Evolutionary conservation across 1,140 invertebrate species (phyloP).

Genomic region (honey bee (Apis mellifera)): DNA sequence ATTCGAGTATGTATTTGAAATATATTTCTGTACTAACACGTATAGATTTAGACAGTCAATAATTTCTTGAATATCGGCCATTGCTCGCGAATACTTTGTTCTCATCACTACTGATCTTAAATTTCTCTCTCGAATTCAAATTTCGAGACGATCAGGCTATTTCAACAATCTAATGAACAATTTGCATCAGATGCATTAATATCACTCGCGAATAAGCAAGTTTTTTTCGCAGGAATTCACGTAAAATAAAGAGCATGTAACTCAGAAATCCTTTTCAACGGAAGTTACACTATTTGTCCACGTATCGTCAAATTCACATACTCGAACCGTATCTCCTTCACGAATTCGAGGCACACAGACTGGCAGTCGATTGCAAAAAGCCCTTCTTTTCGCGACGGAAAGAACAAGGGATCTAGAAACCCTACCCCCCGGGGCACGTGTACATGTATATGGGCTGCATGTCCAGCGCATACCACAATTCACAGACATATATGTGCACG

Average conservation of each 20-base stretch:
- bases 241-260: not conserved
- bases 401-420: constrained; percentile 30
- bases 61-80: not conserved
- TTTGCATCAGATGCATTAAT: not conserved
- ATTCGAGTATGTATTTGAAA: not conserved
- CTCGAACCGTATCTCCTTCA: constrained; percentile 17
- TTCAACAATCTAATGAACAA: constrained; percentile 12
- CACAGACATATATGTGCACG: constrained; percentile 8
- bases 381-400: constrained; percentile 30
- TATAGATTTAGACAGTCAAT: not conserved
- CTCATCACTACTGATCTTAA: constrained; percentile 11
- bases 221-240: not conserved
- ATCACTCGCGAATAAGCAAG: constrained; percentile 9
- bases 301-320: constrained; percentile 2
- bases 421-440: not conserved
- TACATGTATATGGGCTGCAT: not conserved
- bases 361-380: constrained; percentile 35
- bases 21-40: not conserved
- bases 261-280: constrained; percentile 24
- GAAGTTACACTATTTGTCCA: not conserved
- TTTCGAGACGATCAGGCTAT: constrained; percentile 30
- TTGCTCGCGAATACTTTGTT: not conserved
- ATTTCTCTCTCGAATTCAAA: constrained; percentile 30
- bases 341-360: constrained; percentile 39
- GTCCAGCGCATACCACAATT: not conserved